Evolutionary conservation across 1,140 invertebrate genomes (phyloP), one percentile per base, ranked within the genome.

Genomic region (Drosophila kohkoa): DNA sequence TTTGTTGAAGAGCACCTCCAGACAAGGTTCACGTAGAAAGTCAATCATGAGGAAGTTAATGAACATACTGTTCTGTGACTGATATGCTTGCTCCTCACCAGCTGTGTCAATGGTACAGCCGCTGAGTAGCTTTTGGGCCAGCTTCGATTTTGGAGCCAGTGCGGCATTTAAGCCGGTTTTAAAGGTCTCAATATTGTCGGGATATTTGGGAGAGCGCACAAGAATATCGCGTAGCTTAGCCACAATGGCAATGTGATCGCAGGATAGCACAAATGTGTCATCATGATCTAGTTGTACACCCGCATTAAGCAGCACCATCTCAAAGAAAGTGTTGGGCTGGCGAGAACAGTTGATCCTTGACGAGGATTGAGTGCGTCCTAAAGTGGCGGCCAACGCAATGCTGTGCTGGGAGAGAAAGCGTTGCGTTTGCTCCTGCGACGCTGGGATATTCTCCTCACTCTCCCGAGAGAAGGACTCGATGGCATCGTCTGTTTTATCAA

Each of bases 61-160:
- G 8, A 92, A 91, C 81, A 93, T 91, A 80, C 93, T 93, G 46
- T 93, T 93, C 72, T 93, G 93, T 0, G 91, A 92, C 60, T 91
- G 88, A 77, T 92, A 91, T 5, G 75, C 72, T 32, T 77, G 81
- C 8, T 90, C 88, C 8, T 83, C 77, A 3, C 86, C 79, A 0
- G 93, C 81, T 11, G 91, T 75, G 68, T 86, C 82, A 28, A 81
- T 81, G 3, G 75, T 87, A 58, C 87, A 91, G 0, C 88, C 89
- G 16, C 75, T 87, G 10, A 94, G 77, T 1, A 92, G 76, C 68
- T 93, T 93, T 35, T 85, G 86, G 4, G 90, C 90, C 54, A 90
- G 59, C 38, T 89, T 90, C 0, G 90, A 91, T 16, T 91, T 90
- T 5, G 92, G 89, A 8, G 91, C 71, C 35, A 93, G 81, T 0